Evolutionary conservation across 2,113 vertebrate species (phyloP), one percentile per base, ranked within the genome.

Genomic region (Phylloscopus trochilus): DNA sequence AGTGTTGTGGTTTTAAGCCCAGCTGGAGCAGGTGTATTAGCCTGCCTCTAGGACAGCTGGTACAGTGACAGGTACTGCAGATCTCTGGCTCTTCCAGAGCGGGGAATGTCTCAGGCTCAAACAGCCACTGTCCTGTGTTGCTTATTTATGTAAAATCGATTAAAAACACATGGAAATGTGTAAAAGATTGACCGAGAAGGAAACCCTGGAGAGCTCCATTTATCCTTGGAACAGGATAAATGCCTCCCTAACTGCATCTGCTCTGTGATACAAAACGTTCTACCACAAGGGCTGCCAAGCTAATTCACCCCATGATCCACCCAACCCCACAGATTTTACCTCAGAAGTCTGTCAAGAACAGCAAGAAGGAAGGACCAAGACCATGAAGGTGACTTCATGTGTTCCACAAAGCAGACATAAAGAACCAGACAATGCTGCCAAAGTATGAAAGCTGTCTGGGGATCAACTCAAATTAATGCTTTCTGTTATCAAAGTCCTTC

Each of bases 131-230:
- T 20, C 24, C 44, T 75, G 30, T 4, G 2, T 3, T 73, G 53
- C 33, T 49, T 66, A 6, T 3, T 24, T 7, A 68, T 11, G 19
- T 58, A n/a, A 91, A 92, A 82, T 8, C 0, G 0, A 69, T 23
- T 43, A 53, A 93, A 70, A 95, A 83, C 55, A 58, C 20, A 19
- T 0, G 15, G 60, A 7, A 49, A 60, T 1, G 1, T 51, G 59
- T 55, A 55, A 21, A 82, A 82, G 22, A 17, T 2, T 64, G 59
- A 49, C 9, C 55, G 58, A 72, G 46, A 89, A 55, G 11, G 30
- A 87, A 85, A 63, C 24, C 18, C 30, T 3, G 7, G 46, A 76
- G 59, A 66, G 35, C 24, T 77, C 24, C 35, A 51, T 43, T 55
- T 20, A 76, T 51, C 28, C 51, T 52, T 66, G 31, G 30, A 72